Conservation (phyloP, 2,797 vertebrate species). For the Onychomys torridus region DNA sequence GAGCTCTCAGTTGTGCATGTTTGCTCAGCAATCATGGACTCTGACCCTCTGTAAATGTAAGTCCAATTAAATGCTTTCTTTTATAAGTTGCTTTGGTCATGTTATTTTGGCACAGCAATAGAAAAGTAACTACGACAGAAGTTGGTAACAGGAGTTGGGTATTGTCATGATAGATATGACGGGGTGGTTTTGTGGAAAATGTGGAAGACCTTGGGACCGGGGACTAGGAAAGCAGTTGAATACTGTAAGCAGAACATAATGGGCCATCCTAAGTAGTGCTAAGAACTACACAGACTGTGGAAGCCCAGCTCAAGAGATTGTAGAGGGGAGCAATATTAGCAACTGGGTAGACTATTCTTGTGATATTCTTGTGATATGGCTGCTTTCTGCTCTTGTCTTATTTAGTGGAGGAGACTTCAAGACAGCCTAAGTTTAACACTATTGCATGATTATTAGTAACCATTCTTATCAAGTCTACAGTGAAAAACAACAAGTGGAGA, state of each 20-base stretch:
- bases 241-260: not conserved
- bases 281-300: not conserved
- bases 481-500: not conserved
- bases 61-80: not conserved
- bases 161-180: not conserved
- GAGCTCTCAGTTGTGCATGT: not conserved
- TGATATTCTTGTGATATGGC: not conserved
- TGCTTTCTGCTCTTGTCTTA: not conserved
- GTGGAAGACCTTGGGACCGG: not conserved
- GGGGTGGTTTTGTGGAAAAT: not conserved
- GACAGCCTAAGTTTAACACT: not conserved
- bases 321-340: not conserved
- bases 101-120: not conserved
- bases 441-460: not conserved
- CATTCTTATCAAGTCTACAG: not conserved
- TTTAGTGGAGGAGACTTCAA: not conserved
- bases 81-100: not conserved
- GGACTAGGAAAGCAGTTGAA: not conserved
- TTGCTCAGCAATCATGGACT: not conserved
- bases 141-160: not conserved
- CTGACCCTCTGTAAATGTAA: not conserved
- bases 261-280: not conserved
- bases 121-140: not conserved
- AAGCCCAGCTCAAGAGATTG: not conserved
- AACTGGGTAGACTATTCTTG: not conserved